Conservation (phyloP, 2,113 vertebrate genomes). For the Gymnogyps californianus region DNA sequence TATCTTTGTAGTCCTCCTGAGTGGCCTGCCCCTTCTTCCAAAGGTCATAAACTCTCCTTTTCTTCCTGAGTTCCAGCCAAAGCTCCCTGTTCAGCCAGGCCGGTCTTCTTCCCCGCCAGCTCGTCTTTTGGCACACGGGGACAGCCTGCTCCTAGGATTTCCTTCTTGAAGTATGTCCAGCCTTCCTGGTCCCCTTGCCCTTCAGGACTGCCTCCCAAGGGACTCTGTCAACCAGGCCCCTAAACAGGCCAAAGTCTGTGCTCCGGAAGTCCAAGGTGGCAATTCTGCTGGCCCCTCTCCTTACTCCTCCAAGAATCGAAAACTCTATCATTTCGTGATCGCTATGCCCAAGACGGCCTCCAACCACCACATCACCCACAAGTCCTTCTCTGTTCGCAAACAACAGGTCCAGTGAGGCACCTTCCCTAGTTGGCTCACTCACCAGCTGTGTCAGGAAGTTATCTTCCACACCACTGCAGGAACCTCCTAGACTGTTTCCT, state of each 20-base stretch:
- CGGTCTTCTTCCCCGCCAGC: not conserved
- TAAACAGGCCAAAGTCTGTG: not conserved
- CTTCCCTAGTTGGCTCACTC: no score
- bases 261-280: not conserved
- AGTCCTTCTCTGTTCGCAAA: not conserved
- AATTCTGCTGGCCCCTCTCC: not conserved
- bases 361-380: not conserved
- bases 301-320: not conserved
- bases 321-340: not conserved
- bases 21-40: no score
- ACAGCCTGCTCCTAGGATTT: not conserved
- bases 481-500: not conserved
- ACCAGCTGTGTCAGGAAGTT: no score
- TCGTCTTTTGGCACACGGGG: not conserved
- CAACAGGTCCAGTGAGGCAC: no score
- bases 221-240: not conserved
- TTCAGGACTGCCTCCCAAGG: not conserved
- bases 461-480: not conserved
- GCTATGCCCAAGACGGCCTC: not conserved
- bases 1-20: no score
- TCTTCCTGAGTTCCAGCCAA: no score
- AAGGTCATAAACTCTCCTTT: no score
- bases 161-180: not conserved
- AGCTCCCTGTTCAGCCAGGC: no score
- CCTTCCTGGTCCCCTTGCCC: not conserved